Evolutionary conservation across 2,888 invertebrate species (phyloP).

Genomic region (Keiferia lycopersicella): DNA sequence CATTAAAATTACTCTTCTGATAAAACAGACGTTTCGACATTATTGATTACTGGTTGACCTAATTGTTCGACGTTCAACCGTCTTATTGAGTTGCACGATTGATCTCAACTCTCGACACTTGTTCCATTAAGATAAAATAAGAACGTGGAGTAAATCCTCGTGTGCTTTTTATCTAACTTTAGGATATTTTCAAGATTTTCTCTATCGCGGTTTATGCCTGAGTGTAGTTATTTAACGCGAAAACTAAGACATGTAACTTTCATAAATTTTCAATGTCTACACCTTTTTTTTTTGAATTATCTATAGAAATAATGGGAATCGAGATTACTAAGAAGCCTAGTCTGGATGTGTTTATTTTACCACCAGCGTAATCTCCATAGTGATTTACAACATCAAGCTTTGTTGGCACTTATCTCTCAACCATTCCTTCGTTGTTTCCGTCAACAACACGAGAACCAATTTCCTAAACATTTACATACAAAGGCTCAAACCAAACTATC

Average conservation of each 20-base stretch:
- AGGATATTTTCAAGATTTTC: too few relatives aligned
- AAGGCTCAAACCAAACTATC: slow-evolving; percentile 6
- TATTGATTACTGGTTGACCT: slow-evolving; percentile 15
- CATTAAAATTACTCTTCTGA: neutral
- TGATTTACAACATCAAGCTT: slow-evolving; percentile 4
- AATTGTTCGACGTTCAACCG: neutral
- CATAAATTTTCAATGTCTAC: too few relatives aligned
- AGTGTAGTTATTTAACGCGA: too few relatives aligned
- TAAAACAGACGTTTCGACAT: neutral
- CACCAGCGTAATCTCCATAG: neutral
- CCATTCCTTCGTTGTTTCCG: slow-evolving; percentile 1
- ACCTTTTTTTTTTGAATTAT: too few relatives aligned
- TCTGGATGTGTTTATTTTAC: neutral
- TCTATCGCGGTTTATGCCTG: too few relatives aligned
- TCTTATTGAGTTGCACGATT: slow-evolving; percentile 3
- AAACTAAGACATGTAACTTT: too few relatives aligned
- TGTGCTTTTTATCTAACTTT: too few relatives aligned
- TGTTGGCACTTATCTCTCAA: slow-evolving; percentile 10
- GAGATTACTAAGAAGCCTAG: neutral
- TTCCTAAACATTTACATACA: slow-evolving; percentile 14
- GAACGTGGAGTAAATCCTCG: too few relatives aligned
- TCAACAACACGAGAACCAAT: slow-evolving; percentile 10
- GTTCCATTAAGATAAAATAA: neutral
- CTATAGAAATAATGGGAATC: too few relatives aligned
- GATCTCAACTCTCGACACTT: neutral